phyloP scores from a whole-genome alignment of 2,888 invertebrate species.

The Byasa hedistus region DNA sequence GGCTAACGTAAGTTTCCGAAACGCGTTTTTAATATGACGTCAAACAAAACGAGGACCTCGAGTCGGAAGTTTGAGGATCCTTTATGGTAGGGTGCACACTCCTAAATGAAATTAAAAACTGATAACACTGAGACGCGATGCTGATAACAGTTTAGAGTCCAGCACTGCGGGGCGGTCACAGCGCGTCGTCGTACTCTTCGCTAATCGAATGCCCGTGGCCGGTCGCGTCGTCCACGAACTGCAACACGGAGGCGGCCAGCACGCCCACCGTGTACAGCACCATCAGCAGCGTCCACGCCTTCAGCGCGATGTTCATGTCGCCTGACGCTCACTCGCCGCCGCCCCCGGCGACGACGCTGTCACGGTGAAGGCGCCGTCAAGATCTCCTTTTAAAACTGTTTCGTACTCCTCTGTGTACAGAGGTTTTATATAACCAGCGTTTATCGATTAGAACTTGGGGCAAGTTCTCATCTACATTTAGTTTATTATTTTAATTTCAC shows the following conservation, averaged over 20 bases:
- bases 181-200: not conserved
- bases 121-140: not conserved
- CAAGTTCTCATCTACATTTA: no score
- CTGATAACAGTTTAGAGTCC: not conserved
- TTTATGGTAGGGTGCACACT: not conserved
- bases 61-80: no score
- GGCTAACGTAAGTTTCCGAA: no score
- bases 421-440: not conserved
- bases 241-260: conserved; percentile 45
- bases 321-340: not conserved
- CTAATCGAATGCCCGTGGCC: not conserved
- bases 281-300: conserved; percentile 56
- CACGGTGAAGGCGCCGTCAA: not conserved
- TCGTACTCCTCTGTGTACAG: not conserved
- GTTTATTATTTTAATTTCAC: no score
- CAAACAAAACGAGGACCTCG: no score
- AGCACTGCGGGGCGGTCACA: not conserved
- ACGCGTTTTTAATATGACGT: no score
- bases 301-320: conserved; percentile 49
- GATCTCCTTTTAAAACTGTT: not conserved
- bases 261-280: conserved; percentile 50
- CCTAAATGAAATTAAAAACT: not conserved
- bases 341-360: not conserved
- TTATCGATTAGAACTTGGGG: no score
- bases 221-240: conserved; percentile 43